Evolutionary conservation across 2,113 vertebrate genomes (phyloP).

Genomic region (Arothron firmamentum): DNA sequence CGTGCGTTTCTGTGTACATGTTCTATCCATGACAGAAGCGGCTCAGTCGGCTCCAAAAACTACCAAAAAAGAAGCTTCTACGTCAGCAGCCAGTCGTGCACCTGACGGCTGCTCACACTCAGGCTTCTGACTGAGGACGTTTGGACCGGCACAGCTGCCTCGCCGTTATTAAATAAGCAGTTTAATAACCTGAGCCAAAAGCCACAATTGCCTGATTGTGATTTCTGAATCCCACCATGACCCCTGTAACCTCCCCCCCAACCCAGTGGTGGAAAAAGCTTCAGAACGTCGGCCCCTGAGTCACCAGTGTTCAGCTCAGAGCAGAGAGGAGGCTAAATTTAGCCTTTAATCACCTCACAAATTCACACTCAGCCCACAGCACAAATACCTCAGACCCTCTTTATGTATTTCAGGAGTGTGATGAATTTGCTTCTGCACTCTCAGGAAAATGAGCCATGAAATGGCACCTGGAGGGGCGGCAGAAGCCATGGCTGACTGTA

Average conservation of each 20-base stretch:
- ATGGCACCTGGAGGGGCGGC: neutral
- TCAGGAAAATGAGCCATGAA: neutral
- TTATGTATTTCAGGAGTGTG: conserved; percentile 70
- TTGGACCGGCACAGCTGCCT: neutral
- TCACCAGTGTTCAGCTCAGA: conserved; percentile 39
- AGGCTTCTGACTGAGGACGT: neutral
- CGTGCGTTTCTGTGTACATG: neutral
- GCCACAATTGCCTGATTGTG: neutral
- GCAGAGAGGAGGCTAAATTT: conserved; percentile 69
- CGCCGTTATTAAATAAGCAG: neutral
- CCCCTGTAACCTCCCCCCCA: conserved; percentile 2
- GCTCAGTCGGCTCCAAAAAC: no score
- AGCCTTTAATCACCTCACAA: conserved; percentile 76
- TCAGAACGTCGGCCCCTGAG: conserved; percentile 35
- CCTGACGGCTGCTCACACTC: neutral
- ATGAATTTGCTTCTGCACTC: conserved; percentile 50
- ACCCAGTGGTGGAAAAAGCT: conserved; percentile 40
- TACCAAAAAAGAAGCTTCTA: no score
- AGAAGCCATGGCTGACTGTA: no score
- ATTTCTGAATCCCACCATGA: neutral
- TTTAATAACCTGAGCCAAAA: no score
- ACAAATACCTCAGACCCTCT: conserved; percentile 68
- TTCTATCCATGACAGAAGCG: neutral
- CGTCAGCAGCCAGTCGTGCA: no score
- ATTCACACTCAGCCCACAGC: conserved; percentile 71